Evolutionary conservation across 2,888 invertebrate species (phyloP).

Genomic region (Drosophila lutescens): DNA sequence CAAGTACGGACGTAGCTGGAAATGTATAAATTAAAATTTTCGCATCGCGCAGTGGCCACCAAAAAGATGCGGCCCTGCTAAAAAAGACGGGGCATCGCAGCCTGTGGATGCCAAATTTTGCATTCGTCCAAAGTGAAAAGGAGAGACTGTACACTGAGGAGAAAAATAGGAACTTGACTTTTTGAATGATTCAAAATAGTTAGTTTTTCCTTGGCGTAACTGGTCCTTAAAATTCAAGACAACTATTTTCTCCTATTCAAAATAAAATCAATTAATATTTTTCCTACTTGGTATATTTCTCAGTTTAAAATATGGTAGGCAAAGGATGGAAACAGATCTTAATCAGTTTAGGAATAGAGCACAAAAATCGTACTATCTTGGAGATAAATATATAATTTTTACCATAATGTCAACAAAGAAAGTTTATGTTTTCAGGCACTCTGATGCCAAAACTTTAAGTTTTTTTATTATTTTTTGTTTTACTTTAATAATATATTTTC

Average conservation of each 20-base stretch:
- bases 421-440: neutral
- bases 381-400: neutral
- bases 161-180: no score
- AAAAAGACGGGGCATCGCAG: slow-evolving; percentile 17
- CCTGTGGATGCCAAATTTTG: slow-evolving; percentile 22
- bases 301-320: neutral
- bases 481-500: neutral
- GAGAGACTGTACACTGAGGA: neutral
- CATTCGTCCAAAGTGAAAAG: slow-evolving; percentile 11
- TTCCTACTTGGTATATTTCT: neutral
- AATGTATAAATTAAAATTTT: slow-evolving; percentile 78
- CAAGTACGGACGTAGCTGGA: slow-evolving; percentile 32
- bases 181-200: no score
- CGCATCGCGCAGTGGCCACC: slow-evolving; percentile 48
- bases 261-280: no score
- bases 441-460: neutral
- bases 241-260: no score
- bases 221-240: no score
- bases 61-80: slow-evolving; percentile 40
- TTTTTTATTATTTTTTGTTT: neutral
- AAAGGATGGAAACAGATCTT: neutral
- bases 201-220: no score
- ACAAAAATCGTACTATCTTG: neutral
- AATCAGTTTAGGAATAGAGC: neutral
- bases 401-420: neutral